Percentiles rank a stretch among this genome's conserved stretches.
These are phyloP conservation scores for Pelobates fuscus DNA, from an alignment of 2,113 vertebrate genomes.

Conservation along the genomic window DNA sequence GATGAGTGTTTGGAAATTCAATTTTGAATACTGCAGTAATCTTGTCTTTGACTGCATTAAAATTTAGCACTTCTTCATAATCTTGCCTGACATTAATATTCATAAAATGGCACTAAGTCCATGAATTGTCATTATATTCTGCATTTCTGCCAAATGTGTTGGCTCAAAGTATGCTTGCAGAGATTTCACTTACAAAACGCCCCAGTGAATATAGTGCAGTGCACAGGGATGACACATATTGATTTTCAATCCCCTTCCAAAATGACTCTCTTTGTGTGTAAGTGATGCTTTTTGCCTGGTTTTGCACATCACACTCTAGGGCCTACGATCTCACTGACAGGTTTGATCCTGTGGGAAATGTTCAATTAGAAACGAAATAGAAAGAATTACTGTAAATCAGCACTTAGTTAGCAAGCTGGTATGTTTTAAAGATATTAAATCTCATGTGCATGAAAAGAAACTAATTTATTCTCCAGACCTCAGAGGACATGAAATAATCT, in stretches of 20 bases:
- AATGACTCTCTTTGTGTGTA: conserved; percentile 64
- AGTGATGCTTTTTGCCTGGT: conserved; percentile 65
- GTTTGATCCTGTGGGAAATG: conserved; percentile 62
- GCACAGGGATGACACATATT: conserved; percentile 66
- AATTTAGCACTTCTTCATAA: conserved; percentile 51
- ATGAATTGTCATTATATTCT: conserved; percentile 50
- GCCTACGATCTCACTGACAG: conserved; percentile 63
- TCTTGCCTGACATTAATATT: conserved; percentile 55
- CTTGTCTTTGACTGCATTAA: conserved; percentile 52
- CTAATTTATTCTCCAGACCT: conserved; percentile 55
- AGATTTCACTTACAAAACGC: conserved; percentile 66
- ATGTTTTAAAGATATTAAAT: conserved; percentile 44
- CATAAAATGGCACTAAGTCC: conserved; percentile 55
- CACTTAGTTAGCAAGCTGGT: conserved; percentile 53
- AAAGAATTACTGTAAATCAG: conserved; percentile 66
- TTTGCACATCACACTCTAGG: conserved; percentile 61
- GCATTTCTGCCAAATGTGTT: conserved; percentile 51
- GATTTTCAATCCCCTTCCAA: conserved; percentile 71
- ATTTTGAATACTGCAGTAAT: conserved; percentile 51
- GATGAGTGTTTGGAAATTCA: conserved; percentile 34
- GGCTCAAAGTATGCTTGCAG: conserved; percentile 49
- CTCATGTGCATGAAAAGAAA: conserved; percentile 30
- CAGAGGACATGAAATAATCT: conserved; percentile 36
- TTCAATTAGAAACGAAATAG: conserved; percentile 70
- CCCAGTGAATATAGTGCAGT: conserved; percentile 59